These are phyloP conservation scores for Apomyelois bistriatella DNA, from an alignment of 2,888 invertebrate genomes.

Conservation along the genomic window DNA sequence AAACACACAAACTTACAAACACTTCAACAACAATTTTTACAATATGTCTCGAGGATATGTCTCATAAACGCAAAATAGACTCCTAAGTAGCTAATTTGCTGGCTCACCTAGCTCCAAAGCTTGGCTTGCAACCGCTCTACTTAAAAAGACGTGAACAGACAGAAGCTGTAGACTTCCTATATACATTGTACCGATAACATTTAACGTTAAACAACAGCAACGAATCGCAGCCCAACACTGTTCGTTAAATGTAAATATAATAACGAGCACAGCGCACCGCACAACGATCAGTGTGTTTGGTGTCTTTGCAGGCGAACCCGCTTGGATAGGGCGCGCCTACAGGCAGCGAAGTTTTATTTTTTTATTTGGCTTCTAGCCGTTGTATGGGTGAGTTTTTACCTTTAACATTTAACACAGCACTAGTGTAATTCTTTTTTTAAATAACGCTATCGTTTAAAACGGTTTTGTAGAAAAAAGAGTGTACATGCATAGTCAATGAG, in stretches of 20 bases:
- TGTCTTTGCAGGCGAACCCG: constrained; percentile 48
- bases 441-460: background rate
- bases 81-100: too few species aligned
- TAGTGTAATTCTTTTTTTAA: background rate
- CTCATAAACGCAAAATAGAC: too few species aligned
- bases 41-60: too few species aligned
- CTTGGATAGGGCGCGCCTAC: constrained; percentile 62
- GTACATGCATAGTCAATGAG: constrained; percentile 18
- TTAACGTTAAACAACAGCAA: constrained; percentile 9
- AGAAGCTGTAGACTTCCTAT: background rate
- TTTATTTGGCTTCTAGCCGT: constrained; percentile 81
- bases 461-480: background rate
- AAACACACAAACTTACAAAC: too few species aligned
- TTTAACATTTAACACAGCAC: constrained; percentile 2
- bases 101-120: too few species aligned
- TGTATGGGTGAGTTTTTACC: constrained; percentile 74
- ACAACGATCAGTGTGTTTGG: constrained; percentile 69
- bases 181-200: background rate
- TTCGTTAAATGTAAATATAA: constrained; percentile 44
- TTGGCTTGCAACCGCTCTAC: too few species aligned
- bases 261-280: constrained; percentile 46
- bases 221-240: constrained; percentile 29
- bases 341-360: constrained; percentile 71
- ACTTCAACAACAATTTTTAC: too few species aligned
- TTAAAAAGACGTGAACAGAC: too few species aligned